Evolutionary conservation across 2,797 vertebrate species (phyloP).

Genomic region (Liparis tanakae): DNA sequence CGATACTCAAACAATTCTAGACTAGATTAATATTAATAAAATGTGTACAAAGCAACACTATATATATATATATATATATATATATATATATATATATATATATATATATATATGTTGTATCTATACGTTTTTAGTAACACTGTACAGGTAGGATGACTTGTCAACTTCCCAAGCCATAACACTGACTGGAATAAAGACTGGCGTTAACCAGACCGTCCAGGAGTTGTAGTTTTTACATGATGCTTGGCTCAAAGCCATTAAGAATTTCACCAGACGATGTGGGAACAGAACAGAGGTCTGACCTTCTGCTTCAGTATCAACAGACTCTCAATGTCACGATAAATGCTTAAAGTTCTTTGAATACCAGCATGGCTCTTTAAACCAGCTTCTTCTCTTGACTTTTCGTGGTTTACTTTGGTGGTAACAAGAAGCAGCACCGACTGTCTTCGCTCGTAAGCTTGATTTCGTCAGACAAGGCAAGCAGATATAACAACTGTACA

Average conservation of each 20-base stretch:
- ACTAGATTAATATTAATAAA: not conserved
- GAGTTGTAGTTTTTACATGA: slow-evolving; percentile 4
- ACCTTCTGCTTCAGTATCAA: slow-evolving; percentile 19
- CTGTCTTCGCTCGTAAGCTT: not conserved
- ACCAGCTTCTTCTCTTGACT: not conserved
- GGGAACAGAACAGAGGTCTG: slow-evolving; percentile 12
- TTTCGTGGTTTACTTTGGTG: too few species aligned
- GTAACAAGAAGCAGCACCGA: not conserved
- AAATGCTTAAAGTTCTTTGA: slow-evolving; percentile 14
- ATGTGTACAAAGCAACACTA: not conserved
- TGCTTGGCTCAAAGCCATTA: not conserved
- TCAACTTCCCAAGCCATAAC: not conserved
- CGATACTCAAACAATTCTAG: not conserved
- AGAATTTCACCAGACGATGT: not conserved
- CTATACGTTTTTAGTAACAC: not conserved
- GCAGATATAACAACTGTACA: slow-evolving; percentile 43
- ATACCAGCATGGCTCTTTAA: not conserved
- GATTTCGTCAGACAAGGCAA: slow-evolving; percentile 4
- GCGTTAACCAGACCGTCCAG: not conserved
- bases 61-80: not conserved
- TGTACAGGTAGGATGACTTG: not conserved
- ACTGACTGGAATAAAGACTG: not conserved
- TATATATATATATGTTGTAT: too few species aligned
- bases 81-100: too few species aligned
- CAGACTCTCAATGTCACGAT: slow-evolving; percentile 2